A percentile compares a stretch with the other conserved stretches of the same genome.
These are phyloP conservation scores for Acleris sparsana DNA, from an alignment of 2,888 invertebrate species.

Conservation along the genomic window DNA sequence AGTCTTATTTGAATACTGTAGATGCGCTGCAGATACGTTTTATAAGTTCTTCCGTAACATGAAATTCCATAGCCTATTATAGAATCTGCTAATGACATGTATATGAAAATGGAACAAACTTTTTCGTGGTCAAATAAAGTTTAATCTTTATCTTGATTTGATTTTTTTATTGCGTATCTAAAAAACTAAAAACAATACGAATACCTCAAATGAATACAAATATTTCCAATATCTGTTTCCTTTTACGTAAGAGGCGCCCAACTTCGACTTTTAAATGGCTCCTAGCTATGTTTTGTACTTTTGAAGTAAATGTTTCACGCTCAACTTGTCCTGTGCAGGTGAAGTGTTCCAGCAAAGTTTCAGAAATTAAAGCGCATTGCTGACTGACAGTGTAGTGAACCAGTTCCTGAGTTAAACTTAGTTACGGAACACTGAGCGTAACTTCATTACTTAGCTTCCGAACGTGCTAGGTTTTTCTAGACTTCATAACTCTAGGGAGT, in stretches of 20 bases:
- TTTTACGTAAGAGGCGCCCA: not conserved
- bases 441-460: conserved; percentile 9
- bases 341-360: conserved; percentile 43
- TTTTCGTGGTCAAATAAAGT: too few species aligned
- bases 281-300: conserved; percentile 24
- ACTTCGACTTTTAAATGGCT: conserved; percentile 12
- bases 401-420: conserved; percentile 41
- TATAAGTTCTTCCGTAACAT: too few species aligned
- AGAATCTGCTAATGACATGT: too few species aligned
- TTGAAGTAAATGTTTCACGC: conserved; percentile 42
- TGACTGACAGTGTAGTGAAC: conserved; percentile 49
- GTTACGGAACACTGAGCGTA: conserved; percentile 23
- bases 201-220: not conserved
- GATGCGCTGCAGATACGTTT: too few species aligned
- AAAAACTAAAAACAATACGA: too few species aligned
- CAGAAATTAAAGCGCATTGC: conserved; percentile 60
- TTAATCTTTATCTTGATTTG: too few species aligned
- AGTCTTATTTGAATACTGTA: too few species aligned
- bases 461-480: conserved; percentile 10
- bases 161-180: too few species aligned
- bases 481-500: not conserved
- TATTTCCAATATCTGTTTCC: not conserved
- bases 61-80: too few species aligned
- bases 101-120: too few species aligned
- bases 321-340: conserved; percentile 37